Base-by-base conservation (phyloP, 2,113 vertebrate genomes). In the Zosterops pallidus region DNA sequence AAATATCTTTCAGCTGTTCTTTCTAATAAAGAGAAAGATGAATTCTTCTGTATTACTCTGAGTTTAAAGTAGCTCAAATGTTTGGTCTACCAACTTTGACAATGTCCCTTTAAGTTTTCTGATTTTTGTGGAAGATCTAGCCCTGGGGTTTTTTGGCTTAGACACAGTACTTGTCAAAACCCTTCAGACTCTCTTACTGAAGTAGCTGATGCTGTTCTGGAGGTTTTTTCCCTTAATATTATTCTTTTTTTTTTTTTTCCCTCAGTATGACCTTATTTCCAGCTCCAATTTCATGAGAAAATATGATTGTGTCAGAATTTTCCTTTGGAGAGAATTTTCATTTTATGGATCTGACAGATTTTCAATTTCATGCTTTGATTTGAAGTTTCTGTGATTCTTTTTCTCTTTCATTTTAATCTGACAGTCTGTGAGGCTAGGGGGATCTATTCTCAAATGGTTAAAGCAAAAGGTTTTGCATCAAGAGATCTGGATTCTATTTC, bases 301-400 rank as follows among this genome's bases (percentile, higher is more conserved):
- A 94, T 74, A 65, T 76, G 96, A 80, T 96, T 4, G n/a, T 97
- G 95, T 97, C 95, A 96, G 94, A 97, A 93, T 93, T 97, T 97
- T 95, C 91, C 95, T 97, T 96, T 90, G 26, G 55, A 97, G 95
- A 91, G 94, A 97, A 97, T 97, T 97, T 98, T 96, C 92, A 83
- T 95, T 97, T 97, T 97, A 93, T 5, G 79, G 90, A 97, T 96
- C 90, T 97, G 97, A 98, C 96, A 97, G 98, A 97, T 98, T 97
- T 97, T 97, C 94, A 22, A 91, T 95, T 97, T 97, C 96, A 96
- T 96, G 95, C 94, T 97, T 98, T 96, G 96, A 97, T 97, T 97
- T 97, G 93, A 97, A 94, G 85, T 97, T 92, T 95, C 92, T 97
- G 82, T 91, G 93, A 77, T 97, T 97, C 93, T 89, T 68, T 94